A percentile compares a stretch with the other conserved stretches of the same genome.
Evolutionary conservation across 2,113 vertebrate genomes (phyloP).

Genomic region (Catharus minimus): DNA sequence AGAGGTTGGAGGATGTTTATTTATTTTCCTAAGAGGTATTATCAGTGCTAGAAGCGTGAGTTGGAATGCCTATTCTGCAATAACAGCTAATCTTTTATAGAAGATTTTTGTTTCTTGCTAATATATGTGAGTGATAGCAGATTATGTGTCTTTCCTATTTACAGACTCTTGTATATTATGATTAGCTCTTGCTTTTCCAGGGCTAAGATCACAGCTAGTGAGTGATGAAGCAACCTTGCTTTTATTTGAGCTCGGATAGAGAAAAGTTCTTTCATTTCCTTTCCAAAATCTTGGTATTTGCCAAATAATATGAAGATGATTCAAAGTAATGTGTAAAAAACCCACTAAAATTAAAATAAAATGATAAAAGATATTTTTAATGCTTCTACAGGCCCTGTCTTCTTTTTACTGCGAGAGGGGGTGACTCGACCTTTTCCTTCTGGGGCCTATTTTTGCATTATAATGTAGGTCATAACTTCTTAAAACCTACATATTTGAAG

Average conservation of each 20-base stretch:
- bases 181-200: neutral
- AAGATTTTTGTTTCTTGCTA: neutral
- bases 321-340: neutral
- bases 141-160: neutral
- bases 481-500: conserved; percentile 7
- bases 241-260: neutral
- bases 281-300: conserved; percentile 7
- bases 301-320: neutral
- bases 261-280: conserved; percentile 28
- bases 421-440: neutral
- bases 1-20: neutral
- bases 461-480: conserved; percentile 40
- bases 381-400: neutral
- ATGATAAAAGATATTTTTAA: neutral
- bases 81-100: neutral
- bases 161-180: neutral
- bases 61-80: neutral
- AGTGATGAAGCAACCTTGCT: neutral
- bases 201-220: neutral
- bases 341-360: neutral
- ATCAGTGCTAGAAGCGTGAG: neutral
- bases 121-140: neutral
- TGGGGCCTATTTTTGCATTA: conserved; percentile 21
- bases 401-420: neutral
- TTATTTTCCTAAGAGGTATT: neutral